Evolutionary conservation across 2,113 vertebrate genomes (phyloP).

Genomic region (Thomomys bottae): DNA sequence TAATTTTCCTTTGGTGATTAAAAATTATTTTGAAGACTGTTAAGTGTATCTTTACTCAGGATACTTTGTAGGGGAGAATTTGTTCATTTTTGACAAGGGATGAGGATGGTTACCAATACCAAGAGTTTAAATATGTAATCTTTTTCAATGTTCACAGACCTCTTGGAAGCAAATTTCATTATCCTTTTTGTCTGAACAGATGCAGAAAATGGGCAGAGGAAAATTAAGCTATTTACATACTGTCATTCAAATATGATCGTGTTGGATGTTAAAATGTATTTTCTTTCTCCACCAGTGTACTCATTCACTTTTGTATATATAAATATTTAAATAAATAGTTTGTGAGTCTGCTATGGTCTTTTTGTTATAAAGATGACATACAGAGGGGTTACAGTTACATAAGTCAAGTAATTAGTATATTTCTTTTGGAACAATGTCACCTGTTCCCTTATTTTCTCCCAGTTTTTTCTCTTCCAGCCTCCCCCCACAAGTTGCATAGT

Average conservation of each 20-base stretch:
- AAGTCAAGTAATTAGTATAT: too few species aligned
- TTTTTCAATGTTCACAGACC: constrained; percentile 16
- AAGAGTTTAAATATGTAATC: not conserved
- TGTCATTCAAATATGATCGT: not conserved
- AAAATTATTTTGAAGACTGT: not conserved
- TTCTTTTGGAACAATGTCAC: too few species aligned
- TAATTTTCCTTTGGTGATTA: too few species aligned
- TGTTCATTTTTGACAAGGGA: constrained; percentile 9
- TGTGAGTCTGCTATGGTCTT: not conserved
- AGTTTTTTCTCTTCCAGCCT: too few species aligned
- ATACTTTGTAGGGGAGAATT: not conserved
- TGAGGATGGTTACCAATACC: not conserved
- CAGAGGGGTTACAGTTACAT: too few species aligned
- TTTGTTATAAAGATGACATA: too few species aligned
- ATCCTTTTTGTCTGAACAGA: not conserved
- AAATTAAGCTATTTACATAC: not conserved
- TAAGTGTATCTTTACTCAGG: not conserved
- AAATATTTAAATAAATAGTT: not conserved
- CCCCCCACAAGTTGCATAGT: too few species aligned
- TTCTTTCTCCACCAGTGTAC: not conserved
- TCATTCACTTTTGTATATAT: not conserved
- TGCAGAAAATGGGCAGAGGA: not conserved
- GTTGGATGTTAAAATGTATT: not conserved
- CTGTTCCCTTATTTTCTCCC: too few species aligned
- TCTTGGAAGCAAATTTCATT: not conserved